phyloP scores from a whole-genome alignment of 2,797 vertebrate genomes.

The Poeciliopsis gracilis region DNA sequence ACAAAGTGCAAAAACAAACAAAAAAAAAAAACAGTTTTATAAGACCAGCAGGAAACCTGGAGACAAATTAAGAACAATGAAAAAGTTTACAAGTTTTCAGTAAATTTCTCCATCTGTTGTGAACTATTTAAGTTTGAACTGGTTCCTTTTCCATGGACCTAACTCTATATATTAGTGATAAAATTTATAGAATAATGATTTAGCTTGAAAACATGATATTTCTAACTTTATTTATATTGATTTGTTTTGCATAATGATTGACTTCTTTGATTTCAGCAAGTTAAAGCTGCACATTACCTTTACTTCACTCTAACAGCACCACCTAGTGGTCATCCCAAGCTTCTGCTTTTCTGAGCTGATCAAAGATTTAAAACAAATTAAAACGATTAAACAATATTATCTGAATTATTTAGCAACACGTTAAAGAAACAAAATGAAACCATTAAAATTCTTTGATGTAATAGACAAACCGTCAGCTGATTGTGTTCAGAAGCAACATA shows the following conservation, averaged over 20 bases:
- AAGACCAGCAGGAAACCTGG: background rate
- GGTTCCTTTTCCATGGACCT: background rate
- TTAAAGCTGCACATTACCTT: background rate
- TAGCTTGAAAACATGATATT: background rate
- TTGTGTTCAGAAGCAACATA: background rate
- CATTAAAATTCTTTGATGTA: background rate
- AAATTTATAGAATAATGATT: background rate
- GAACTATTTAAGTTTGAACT: background rate
- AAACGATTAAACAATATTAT: background rate
- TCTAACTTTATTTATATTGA: background rate
- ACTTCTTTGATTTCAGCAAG: background rate
- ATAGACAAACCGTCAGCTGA: background rate
- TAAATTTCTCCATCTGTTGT: background rate
- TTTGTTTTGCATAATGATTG: rapidly evolving
- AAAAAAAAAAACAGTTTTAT: background rate
- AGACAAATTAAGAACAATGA: background rate
- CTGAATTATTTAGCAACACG: background rate
- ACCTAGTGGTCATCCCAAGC: conserved; percentile 6
- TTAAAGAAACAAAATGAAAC: background rate
- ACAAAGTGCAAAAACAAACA: background rate
- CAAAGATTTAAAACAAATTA: background rate
- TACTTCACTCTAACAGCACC: background rate
- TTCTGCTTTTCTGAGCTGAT: background rate
- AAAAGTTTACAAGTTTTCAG: background rate
- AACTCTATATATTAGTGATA: background rate